Evolutionary conservation across 1,140 invertebrate species (phyloP).

Genomic region (Meloidogyne exigua): DNA sequence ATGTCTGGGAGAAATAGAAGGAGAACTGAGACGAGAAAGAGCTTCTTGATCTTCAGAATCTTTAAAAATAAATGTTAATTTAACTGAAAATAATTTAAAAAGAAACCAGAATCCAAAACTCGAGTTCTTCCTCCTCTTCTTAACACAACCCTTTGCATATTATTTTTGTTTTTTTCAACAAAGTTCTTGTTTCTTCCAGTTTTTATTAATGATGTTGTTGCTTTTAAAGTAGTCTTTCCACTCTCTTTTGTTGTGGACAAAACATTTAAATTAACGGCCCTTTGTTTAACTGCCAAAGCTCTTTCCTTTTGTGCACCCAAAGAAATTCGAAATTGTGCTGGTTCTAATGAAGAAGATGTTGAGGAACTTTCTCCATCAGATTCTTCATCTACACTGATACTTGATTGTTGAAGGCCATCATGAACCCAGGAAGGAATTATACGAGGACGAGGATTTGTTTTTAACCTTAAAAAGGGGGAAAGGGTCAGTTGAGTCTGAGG

Average conservation of each 20-base stretch:
- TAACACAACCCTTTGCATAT: constrained; percentile 45
- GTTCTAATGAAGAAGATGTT: constrained; percentile 34
- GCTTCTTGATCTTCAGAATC: constrained; percentile 44
- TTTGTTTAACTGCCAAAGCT: constrained; percentile 23
- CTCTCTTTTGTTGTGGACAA: background rate
- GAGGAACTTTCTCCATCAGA: constrained; percentile 38
- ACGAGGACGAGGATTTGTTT: constrained; percentile 49
- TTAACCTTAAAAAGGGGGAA: background rate
- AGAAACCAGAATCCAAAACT: constrained; percentile 41
- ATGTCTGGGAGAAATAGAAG: constrained; percentile 59
- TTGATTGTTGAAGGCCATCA: constrained; percentile 55
- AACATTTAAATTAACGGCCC: background rate
- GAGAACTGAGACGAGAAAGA: constrained; percentile 54
- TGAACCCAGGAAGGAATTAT: constrained; percentile 63
- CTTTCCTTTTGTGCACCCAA: constrained; percentile 25
- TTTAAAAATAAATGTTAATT: background rate
- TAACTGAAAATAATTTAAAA: background rate
- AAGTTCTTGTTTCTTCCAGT: background rate
- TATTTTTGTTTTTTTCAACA: constrained; percentile 10
- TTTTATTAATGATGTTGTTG: background rate
- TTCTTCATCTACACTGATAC: constrained; percentile 59
- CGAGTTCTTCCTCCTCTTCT: constrained; percentile 36
- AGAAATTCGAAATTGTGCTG: constrained; percentile 30
- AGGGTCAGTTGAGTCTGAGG: background rate
- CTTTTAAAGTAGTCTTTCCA: background rate